These are phyloP conservation scores for Hipposideros armiger DNA, from an alignment of 2,113 vertebrate genomes.

Conservation along the genomic window DNA sequence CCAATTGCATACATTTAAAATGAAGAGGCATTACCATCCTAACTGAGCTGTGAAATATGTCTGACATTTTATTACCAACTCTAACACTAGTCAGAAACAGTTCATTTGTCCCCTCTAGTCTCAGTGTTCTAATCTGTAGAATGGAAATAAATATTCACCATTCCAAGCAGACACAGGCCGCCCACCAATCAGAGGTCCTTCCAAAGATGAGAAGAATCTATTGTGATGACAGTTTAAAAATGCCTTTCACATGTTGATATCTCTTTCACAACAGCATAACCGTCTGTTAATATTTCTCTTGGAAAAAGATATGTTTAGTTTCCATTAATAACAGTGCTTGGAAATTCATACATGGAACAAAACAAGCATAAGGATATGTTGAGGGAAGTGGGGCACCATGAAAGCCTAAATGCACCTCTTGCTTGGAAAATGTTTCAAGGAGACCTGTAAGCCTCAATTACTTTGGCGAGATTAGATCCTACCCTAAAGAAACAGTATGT, in stretches of 20 bases:
- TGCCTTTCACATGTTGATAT: neutral
- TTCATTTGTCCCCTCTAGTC: neutral
- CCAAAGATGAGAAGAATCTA: neutral
- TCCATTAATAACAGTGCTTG: conserved; percentile 23
- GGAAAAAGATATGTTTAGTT: conserved; percentile 33
- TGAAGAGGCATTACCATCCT: neutral
- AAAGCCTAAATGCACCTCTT: conserved; percentile 37
- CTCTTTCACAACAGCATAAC: conserved; percentile 38
- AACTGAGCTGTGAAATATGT: neutral
- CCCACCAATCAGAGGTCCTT: neutral
- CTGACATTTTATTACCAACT: neutral
- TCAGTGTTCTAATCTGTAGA: conserved; percentile 29
- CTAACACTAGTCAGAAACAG: neutral
- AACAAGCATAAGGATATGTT: neutral
- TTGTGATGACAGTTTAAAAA: neutral
- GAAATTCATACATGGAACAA: neutral
- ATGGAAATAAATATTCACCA: neutral
- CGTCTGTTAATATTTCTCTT: conserved; percentile 46
- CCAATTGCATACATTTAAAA: neutral
- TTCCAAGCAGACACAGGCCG: neutral
- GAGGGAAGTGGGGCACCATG: neutral
- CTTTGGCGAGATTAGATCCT: conserved; percentile 71
- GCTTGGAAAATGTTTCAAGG: conserved; percentile 50
- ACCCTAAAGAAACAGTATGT: conserved; percentile 76
- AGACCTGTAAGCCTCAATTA: conserved; percentile 43